A percentile compares a stretch with the other conserved stretches of the same genome.
Conservation (phyloP, 2,113 vertebrate genomes). For the Muntiacus reevesi region DNA sequence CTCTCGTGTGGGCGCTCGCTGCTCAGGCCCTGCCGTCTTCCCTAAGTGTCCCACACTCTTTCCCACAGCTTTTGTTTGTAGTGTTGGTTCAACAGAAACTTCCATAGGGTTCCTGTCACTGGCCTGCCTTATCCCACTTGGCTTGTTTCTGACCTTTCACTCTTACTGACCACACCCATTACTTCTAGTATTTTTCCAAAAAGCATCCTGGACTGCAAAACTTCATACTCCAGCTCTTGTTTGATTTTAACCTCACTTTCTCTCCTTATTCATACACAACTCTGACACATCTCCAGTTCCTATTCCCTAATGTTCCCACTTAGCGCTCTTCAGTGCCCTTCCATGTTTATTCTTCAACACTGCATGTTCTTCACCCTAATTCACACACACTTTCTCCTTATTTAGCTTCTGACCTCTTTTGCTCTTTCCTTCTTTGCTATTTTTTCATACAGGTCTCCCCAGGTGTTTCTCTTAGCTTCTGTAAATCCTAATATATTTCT, state of each 20-base stretch:
- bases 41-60: neutral
- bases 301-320: neutral
- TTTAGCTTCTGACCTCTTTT: neutral
- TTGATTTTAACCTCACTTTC: neutral
- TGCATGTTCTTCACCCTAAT: neutral
- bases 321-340: neutral
- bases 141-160: neutral
- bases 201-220: neutral
- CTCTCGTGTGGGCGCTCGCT: neutral
- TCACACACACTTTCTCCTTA: neutral
- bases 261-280: neutral
- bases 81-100: neutral
- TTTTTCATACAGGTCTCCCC: neutral
- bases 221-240: neutral
- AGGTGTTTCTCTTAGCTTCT: neutral
- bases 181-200: neutral
- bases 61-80: neutral
- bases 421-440: neutral
- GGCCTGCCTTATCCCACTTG: neutral
- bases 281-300: neutral
- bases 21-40: neutral
- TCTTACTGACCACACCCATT: neutral
- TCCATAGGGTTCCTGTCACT: neutral
- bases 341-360: neutral
- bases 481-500: neutral